Conservation (phyloP, 2,797 vertebrate species). For the Oophaga sylvatica region DNA sequence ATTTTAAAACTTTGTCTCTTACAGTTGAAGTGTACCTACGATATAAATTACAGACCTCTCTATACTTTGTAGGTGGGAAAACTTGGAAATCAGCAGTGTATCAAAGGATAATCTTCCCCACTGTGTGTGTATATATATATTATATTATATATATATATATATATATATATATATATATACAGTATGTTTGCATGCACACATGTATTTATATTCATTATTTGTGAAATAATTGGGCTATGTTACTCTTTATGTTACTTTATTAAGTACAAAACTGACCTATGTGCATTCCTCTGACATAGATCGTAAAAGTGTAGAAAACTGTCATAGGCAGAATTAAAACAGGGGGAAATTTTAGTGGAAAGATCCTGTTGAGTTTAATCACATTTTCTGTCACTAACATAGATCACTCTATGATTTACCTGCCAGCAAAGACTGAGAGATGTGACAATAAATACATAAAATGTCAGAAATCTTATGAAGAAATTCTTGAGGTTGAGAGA, state of each 20-base stretch:
- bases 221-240: neutral
- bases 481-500: conserved; percentile 36
- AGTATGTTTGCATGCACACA: too few species aligned
- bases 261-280: neutral
- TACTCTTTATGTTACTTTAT: neutral
- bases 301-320: neutral
- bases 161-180: too few species aligned
- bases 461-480: conserved; percentile 43
- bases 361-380: conserved; percentile 31
- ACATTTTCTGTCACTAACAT: conserved; percentile 23
- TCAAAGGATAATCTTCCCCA: too few species aligned
- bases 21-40: too few species aligned
- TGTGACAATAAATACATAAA: conserved; percentile 45
- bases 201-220: neutral
- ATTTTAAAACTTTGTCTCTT: too few species aligned
- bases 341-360: conserved; percentile 2
- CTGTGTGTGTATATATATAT: too few species aligned
- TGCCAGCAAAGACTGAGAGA: conserved; percentile 20
- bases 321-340: neutral
- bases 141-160: too few species aligned
- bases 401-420: conserved; percentile 15
- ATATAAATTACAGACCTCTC: too few species aligned
- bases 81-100: too few species aligned
- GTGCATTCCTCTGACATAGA: neutral
- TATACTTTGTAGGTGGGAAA: too few species aligned